A percentile compares a stretch with the other conserved stretches of the same genome.
phyloP scores from a whole-genome alignment of 2,113 vertebrate genomes.

The Oxyura jamaicensis region DNA sequence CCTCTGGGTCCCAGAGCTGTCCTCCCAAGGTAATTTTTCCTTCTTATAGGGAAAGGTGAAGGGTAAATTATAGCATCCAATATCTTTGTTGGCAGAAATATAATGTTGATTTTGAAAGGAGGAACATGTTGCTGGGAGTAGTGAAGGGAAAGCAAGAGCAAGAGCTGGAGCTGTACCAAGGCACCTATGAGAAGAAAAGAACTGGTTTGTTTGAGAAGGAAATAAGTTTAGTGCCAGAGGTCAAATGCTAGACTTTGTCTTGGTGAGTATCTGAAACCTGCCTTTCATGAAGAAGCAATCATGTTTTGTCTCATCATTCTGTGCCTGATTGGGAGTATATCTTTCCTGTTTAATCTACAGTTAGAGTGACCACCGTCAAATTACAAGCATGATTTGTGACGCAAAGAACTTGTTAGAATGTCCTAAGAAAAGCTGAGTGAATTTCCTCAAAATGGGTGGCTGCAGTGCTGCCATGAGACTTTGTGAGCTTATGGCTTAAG shows the following conservation, averaged over 20 bases:
- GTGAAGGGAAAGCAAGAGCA: not conserved
- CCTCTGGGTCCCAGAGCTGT: not conserved
- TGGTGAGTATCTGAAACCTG: not conserved
- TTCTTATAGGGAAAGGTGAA: not conserved
- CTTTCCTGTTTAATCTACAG: not conserved
- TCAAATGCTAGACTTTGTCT: not conserved
- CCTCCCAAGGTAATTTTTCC: fast-evolving
- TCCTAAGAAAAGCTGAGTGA: not conserved
- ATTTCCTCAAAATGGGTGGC: not conserved
- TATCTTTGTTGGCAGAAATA: not conserved
- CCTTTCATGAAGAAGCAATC: not conserved
- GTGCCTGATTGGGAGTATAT: not conserved
- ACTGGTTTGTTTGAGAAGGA: not conserved
- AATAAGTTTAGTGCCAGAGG: not conserved
- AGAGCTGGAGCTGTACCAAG: not conserved
- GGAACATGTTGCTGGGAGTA: fast-evolving
- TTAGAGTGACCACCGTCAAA: not conserved
- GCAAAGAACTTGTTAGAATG: not conserved
- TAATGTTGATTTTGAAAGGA: not conserved
- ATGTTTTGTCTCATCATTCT: not conserved
- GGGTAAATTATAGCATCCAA: not conserved
- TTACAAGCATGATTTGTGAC: not conserved
- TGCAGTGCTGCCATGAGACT: not conserved
- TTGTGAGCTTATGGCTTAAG: not conserved
- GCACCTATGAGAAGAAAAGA: not conserved